These are phyloP conservation scores for Siniperca scherzeri DNA, from an alignment of 2,797 vertebrate genomes.

Conservation along the genomic window DNA sequence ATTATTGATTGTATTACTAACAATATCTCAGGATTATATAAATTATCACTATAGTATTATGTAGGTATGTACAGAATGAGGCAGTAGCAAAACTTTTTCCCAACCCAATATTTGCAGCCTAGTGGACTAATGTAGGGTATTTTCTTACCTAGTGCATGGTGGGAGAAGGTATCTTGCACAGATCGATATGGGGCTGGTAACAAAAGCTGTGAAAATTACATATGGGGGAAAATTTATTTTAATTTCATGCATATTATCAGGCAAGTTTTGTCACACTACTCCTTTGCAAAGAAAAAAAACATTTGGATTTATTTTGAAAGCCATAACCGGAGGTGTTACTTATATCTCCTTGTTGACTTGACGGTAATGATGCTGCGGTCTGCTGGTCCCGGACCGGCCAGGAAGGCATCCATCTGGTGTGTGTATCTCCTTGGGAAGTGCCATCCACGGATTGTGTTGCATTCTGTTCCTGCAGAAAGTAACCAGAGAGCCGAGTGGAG, in stretches of 20 bases:
- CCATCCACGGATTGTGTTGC: constrained; percentile 69
- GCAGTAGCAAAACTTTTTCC: neutral
- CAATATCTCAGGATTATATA: neutral
- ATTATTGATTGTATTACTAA: neutral
- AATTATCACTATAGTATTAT: neutral
- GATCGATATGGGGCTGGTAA: neutral
- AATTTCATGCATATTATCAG: neutral
- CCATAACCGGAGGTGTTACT: neutral
- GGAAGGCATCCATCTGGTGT: constrained; percentile 82
- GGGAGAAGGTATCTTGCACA: neutral
- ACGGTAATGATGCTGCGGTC: constrained; percentile 75
- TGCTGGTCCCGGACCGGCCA: constrained; percentile 79
- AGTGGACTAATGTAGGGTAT: neutral
- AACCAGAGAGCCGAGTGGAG: constrained; percentile 58
- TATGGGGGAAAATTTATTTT: neutral
- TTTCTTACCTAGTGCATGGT: neutral
- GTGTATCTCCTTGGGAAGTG: constrained; percentile 67
- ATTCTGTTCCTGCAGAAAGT: constrained; percentile 64
- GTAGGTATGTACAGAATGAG: neutral
- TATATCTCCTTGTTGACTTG: constrained; percentile 23
- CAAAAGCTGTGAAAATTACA: neutral
- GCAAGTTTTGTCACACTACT: neutral
- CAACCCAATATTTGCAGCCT: neutral
- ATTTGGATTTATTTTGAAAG: constrained; percentile 54
- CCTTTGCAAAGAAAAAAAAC: neutral